A percentile compares a stretch with the other conserved stretches of the same genome.
Conservation (phyloP, 2,888 invertebrate species). For the Spilarctia lutea region DNA sequence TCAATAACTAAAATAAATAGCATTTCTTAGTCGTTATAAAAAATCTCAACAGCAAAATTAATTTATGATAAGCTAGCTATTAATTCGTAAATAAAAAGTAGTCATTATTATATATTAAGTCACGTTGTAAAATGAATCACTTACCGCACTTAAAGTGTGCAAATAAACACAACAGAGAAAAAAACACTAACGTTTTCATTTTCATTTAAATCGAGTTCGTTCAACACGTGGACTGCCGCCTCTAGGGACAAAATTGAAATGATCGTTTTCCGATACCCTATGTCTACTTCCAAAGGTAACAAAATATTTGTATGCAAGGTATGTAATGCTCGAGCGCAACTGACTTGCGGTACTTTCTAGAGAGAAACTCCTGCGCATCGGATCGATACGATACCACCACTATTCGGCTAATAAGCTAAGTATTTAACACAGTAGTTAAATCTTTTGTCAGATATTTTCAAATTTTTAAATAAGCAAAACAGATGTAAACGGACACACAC, state of each 20-base stretch:
- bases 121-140: constrained; percentile 32
- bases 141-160: constrained; percentile 61
- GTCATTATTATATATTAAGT: not conserved
- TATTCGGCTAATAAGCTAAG: constrained; percentile 44
- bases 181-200: constrained; percentile 62
- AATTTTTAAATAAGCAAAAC: constrained; percentile 36
- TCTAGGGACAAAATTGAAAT: constrained; percentile 81
- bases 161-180: constrained; percentile 61
- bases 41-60: not conserved
- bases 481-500: not conserved
- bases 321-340: constrained; percentile 74
- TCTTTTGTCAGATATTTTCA: constrained; percentile 52
- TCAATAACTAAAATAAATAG: not conserved
- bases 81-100: not conserved
- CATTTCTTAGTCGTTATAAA: not conserved
- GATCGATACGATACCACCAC: constrained; percentile 65
- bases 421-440: constrained; percentile 50
- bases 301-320: constrained; percentile 82
- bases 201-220: constrained; percentile 66
- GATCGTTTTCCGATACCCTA: constrained; percentile 70
- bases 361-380: constrained; percentile 82
- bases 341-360: constrained; percentile 84
- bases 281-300: constrained; percentile 73
- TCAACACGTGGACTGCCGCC: constrained; percentile 64
- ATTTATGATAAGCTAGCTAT: not conserved